These are phyloP conservation scores for Oophaga pumilio DNA, from an alignment of 2,113 vertebrate species.

Conservation along the genomic window DNA sequence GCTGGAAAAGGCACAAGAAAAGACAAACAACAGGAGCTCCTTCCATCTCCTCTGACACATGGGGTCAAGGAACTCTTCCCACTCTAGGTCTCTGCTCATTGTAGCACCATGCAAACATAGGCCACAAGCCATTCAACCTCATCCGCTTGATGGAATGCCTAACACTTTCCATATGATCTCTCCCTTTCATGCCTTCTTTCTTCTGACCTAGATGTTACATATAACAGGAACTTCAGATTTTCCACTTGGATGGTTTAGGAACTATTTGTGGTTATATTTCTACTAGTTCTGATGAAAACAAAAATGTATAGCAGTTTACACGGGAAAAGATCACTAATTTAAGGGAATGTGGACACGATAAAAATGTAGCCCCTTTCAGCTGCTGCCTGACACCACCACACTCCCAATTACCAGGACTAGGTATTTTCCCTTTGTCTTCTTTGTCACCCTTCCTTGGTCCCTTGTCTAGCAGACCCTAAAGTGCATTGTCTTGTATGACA, in stretches of 20 bases:
- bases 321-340: too few relatives aligned
- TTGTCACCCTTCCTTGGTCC: too few relatives aligned
- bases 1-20: neutral
- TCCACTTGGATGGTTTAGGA: slow-evolving; percentile 56
- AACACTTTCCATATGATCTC: slow-evolving; percentile 62
- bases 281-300: slow-evolving; percentile 10
- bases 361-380: too few relatives aligned
- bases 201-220: slow-evolving; percentile 61
- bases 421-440: too few relatives aligned
- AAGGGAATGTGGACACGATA: too few relatives aligned
- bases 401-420: too few relatives aligned
- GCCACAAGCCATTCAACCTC: neutral
- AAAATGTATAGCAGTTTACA: neutral
- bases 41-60: neutral
- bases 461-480: too few relatives aligned
- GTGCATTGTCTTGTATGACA: too few relatives aligned
- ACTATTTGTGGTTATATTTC: slow-evolving; percentile 45
- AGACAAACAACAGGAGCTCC: slow-evolving; percentile 49
- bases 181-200: slow-evolving; percentile 61
- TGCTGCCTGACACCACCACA: too few relatives aligned
- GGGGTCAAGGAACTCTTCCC: slow-evolving; percentile 47
- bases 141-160: slow-evolving; percentile 54
- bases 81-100: slow-evolving; percentile 43
- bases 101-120: slow-evolving; percentile 1
- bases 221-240: slow-evolving; percentile 55